phyloP scores from a whole-genome alignment of 2,888 invertebrate species.

The Pammene fasciana region DNA sequence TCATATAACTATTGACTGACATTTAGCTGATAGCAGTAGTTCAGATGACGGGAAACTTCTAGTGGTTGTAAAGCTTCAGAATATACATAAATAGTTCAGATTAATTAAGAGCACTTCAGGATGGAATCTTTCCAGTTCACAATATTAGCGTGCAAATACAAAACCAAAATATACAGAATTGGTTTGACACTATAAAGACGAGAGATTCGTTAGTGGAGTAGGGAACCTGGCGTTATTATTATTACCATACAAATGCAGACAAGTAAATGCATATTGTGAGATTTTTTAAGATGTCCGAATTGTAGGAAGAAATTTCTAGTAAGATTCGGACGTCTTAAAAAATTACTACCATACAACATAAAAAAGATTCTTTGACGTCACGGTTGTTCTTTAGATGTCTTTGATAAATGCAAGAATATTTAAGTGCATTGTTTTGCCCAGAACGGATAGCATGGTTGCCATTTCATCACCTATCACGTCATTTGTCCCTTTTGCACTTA shows the following conservation, averaged over 20 bases:
- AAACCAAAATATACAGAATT: slow-evolving; percentile 61
- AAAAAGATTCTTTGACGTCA: slow-evolving; percentile 4
- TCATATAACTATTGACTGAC: slow-evolving; percentile 74
- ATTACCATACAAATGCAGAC: slow-evolving; percentile 9
- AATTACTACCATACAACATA: too few species aligned
- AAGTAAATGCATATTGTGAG: slow-evolving; percentile 18
- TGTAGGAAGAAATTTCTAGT: too few species aligned
- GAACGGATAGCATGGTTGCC: too few species aligned
- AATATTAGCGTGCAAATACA: slow-evolving; percentile 62
- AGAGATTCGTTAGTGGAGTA: slow-evolving; percentile 27
- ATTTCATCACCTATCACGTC: too few species aligned
- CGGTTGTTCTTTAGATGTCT: neutral
- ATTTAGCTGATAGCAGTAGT: slow-evolving; percentile 62
- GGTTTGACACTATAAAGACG: slow-evolving; percentile 57
- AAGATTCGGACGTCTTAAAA: too few species aligned
- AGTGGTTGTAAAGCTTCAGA: slow-evolving; percentile 58
- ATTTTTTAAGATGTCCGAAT: too few species aligned
- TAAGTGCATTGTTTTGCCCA: neutral
- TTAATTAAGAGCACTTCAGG: slow-evolving; percentile 80
- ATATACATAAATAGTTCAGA: slow-evolving; percentile 73
- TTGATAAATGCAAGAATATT: neutral
- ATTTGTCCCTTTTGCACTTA: too few species aligned
- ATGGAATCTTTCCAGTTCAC: slow-evolving; percentile 78
- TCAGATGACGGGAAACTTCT: slow-evolving; percentile 55
- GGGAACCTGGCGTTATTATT: neutral